These are phyloP conservation scores for Pachyseris speciosa DNA, from an alignment of 64 coral and sea anemone genomes.

Conservation along the genomic window DNA sequence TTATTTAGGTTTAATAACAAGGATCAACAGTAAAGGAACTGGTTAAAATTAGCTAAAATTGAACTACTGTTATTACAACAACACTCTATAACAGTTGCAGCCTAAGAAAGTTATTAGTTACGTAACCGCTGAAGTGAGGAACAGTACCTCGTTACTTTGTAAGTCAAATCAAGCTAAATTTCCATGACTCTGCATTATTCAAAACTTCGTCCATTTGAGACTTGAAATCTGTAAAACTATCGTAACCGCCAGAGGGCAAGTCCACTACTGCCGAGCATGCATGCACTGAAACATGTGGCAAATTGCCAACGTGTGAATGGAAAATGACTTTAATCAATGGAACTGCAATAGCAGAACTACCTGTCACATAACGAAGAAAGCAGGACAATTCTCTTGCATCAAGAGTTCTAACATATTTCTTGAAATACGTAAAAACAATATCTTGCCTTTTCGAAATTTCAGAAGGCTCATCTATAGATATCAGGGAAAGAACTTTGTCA, in stretches of 20 bases:
- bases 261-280: slow-evolving; percentile 2
- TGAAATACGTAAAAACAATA: slow-evolving; percentile 36
- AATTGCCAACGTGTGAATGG: slow-evolving; percentile 27
- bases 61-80: too few species aligned
- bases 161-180: neutral
- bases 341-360: neutral
- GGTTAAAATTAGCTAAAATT: too few species aligned
- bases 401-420: slow-evolving; percentile 12
- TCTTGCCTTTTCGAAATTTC: slow-evolving; percentile 11
- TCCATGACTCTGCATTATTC: slow-evolving; percentile 35
- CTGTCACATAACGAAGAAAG: slow-evolving; percentile 7
- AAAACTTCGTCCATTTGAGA: slow-evolving; percentile 21
- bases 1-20: too few species aligned
- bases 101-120: too few species aligned
- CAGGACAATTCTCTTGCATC: neutral
- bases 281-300: slow-evolving; percentile 3
- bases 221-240: slow-evolving; percentile 13
- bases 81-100: too few species aligned
- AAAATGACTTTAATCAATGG: slow-evolving; percentile 23
- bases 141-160: too few species aligned
- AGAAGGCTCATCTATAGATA: slow-evolving; percentile 15
- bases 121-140: too few species aligned
- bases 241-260: slow-evolving; percentile 10
- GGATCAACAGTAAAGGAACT: too few species aligned
- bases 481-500: slow-evolving; percentile 41